These are phyloP conservation scores for Stegana nigrithorax DNA, from an alignment of 2,888 invertebrate species.

Conservation along the genomic window DNA sequence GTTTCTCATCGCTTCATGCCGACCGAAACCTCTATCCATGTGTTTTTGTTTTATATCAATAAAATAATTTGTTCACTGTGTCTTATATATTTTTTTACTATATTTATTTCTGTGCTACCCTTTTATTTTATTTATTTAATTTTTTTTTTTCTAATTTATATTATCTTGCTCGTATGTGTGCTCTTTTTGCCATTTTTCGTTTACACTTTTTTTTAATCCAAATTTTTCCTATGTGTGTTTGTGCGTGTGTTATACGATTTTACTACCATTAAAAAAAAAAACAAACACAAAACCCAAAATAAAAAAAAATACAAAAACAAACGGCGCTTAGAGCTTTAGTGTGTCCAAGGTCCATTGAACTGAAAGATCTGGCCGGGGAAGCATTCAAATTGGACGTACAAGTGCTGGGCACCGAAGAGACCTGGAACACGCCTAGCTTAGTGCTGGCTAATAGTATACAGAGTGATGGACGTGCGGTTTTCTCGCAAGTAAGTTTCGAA, in stretches of 20 bases:
- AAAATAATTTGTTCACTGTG: too few species aligned
- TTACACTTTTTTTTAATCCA: not conserved
- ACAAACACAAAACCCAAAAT: conserved; percentile 40
- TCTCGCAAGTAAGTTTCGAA: conserved; percentile 76
- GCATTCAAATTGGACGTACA: conserved; percentile 79
- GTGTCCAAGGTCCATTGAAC: conserved; percentile 70
- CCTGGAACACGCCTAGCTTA: conserved; percentile 88
- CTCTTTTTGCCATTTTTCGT: conserved; percentile 43
- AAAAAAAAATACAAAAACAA: conserved; percentile 38
- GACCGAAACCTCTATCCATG: not conserved
- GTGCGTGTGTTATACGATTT: conserved; percentile 49
- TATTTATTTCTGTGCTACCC: not conserved
- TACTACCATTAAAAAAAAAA: conserved; percentile 40
- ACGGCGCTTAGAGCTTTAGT: conserved; percentile 69
- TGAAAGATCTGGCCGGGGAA: conserved; percentile 71
- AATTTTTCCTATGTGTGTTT: conserved; percentile 50
- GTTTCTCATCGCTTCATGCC: conserved; percentile 29
- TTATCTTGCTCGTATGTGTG: conserved; percentile 26
- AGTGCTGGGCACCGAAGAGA: conserved; percentile 85
- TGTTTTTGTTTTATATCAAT: too few species aligned
- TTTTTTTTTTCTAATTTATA: conserved; percentile 22
- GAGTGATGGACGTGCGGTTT: conserved; percentile 80
- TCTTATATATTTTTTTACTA: too few species aligned
- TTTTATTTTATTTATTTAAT: conserved; percentile 3
- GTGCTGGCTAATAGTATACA: conserved; percentile 76